phyloP scores from a whole-genome alignment of 1,140 invertebrate genomes.

The Rhyacophila brunnea region DNA sequence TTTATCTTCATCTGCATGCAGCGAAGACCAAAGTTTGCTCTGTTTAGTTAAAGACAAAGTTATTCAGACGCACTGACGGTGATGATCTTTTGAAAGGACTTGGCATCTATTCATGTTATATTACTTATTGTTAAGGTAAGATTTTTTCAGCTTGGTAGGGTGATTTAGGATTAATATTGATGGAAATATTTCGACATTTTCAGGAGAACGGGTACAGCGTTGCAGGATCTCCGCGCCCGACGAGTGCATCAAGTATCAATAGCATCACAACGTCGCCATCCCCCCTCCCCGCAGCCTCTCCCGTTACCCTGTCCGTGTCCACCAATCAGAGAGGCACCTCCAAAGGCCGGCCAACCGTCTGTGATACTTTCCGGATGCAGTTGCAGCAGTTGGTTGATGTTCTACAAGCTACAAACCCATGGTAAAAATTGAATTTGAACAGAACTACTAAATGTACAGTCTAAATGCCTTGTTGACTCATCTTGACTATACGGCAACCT shows the following conservation, averaged over 20 bases:
- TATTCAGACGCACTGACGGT: too few relatives aligned
- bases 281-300: slow-evolving; percentile 8
- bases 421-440: too few relatives aligned
- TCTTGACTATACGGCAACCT: background rate
- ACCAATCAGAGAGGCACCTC: slow-evolving; percentile 83
- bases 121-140: too few relatives aligned
- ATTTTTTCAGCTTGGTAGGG: too few relatives aligned
- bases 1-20: too few relatives aligned
- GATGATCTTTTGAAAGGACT: too few relatives aligned
- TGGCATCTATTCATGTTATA: too few relatives aligned
- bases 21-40: too few relatives aligned
- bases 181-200: too few relatives aligned
- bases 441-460: background rate
- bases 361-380: slow-evolving; percentile 89
- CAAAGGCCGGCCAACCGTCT: slow-evolving; percentile 90
- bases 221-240: slow-evolving; percentile 23
- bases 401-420: slow-evolving; percentile 86
- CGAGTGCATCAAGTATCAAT: slow-evolving; percentile 5
- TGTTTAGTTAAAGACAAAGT: too few relatives aligned
- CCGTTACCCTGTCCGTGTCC: slow-evolving; percentile 12
- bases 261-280: slow-evolving; percentile 12
- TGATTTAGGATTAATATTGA: too few relatives aligned
- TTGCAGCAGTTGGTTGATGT: slow-evolving; percentile 90
- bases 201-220: slow-evolving; percentile 26
- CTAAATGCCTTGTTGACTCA: background rate